A percentile compares a stretch with the other conserved stretches of the same genome.
These are phyloP conservation scores for Drosophila mayri DNA, from an alignment of 1,140 invertebrate species.

Conservation along the genomic window DNA sequence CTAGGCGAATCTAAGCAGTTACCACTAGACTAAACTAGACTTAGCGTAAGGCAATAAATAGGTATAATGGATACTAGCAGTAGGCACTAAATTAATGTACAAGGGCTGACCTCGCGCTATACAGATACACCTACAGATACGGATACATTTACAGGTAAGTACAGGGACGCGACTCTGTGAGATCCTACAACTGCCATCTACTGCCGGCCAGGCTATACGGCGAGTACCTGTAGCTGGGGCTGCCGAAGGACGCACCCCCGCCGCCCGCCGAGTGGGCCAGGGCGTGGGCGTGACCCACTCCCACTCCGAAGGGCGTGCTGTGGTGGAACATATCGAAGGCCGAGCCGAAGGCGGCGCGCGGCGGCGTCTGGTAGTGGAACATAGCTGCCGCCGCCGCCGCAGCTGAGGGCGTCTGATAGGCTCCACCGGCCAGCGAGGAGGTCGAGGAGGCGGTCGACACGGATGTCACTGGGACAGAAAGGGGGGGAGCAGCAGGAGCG, in stretches of 20 bases:
- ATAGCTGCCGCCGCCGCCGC: constrained; percentile 64
- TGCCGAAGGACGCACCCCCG: constrained; percentile 69
- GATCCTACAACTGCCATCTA: constrained; percentile 83
- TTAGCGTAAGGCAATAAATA: constrained; percentile 80
- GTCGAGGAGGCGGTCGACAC: constrained; percentile 21
- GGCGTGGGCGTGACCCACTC: constrained; percentile 53
- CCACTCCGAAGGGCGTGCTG: constrained; percentile 82
- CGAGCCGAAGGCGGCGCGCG: constrained; percentile 78
- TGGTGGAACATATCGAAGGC: constrained; percentile 85
- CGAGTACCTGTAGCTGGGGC: constrained; percentile 84
- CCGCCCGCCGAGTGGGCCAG: constrained; percentile 39
- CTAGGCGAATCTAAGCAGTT: constrained; percentile 48
- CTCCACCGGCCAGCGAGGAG: constrained; percentile 64
- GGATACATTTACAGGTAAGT: constrained; percentile 44
- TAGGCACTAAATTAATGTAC: constrained; percentile 73
- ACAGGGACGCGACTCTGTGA: constrained; percentile 37
- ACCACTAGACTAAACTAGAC: constrained; percentile 70
- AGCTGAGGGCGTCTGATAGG: constrained; percentile 71
- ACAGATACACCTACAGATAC: constrained; percentile 43
- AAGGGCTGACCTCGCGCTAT: constrained; percentile 24
- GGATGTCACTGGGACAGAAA: constrained; percentile 14
- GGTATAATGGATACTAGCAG: constrained; percentile 27
- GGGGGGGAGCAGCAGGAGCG: constrained; percentile 6
- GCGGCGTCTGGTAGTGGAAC: constrained; percentile 84
- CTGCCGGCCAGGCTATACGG: constrained; percentile 81